Base-by-base conservation (phyloP, 2,797 vertebrate genomes). In the Typhlichthys eigenmanni region DNA sequence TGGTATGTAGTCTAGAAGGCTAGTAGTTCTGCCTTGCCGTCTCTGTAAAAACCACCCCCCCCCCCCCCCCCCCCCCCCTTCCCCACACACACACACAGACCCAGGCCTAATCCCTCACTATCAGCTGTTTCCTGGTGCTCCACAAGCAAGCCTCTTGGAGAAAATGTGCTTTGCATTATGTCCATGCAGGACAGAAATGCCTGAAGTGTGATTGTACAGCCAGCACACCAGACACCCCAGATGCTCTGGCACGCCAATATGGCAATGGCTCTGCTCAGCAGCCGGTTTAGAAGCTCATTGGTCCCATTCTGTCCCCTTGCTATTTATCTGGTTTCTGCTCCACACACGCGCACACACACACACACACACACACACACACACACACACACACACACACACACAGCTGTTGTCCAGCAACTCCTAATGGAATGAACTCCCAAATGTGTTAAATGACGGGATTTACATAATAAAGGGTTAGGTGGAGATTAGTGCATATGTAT, bases 141-240 rank as follows among this genome's bases (percentile, higher is more conserved):
- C 62, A 66, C 80, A 87, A 91, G 88, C 88, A 89, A 88, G 75
- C 64, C 64, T 2, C 71, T 66, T 67, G 48, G 64, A 80, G 81
- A 80, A 87, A 91, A 92, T 89, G 82, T 92, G 91, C 79, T 92
- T 84, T 76, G 55, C 78, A 84, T 93, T 92, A 92, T 83, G 85
- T 89, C 79, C 83, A 75, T 82, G 83, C 84, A 79, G 70, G 88
- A 84, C 87, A 43, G 38, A 86, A 84, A 83, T 82, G 80, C 82
- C 77, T 78, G 62, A 19, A 60, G 69, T 71, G 69, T 73, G 75
- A 81, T 79, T 76, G 17, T 29, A 16, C 59, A 66, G 69, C 78
- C 71, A 12, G 56, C 19, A 13, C 10, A 17, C 19, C 57, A 48
- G 38, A 59, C 13, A 17, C 49, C 74, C 72, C 75, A 82, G 74